Evolutionary conservation across 1,140 invertebrate species (phyloP).

Genomic region (Atopsyche davidsoni): DNA sequence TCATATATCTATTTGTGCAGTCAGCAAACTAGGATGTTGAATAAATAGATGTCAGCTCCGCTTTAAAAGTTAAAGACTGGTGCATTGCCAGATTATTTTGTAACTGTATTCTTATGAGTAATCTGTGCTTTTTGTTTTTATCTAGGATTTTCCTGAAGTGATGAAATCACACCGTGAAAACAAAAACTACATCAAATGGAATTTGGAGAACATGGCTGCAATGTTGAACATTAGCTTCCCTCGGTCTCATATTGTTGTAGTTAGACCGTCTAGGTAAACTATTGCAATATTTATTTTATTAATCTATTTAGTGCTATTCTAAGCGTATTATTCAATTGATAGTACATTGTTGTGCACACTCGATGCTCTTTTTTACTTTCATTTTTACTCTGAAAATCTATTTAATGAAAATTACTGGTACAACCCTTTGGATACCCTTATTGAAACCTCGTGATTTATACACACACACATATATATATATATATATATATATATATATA

Average conservation of each 20-base stretch:
- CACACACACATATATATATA: too few relatives aligned
- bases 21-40: neutral
- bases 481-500: too few relatives aligned
- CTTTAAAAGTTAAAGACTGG: neutral
- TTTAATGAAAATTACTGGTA: too few relatives aligned
- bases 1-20: neutral
- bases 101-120: neutral
- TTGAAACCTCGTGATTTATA: too few relatives aligned
- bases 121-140: slow-evolving; percentile 3
- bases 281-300: too few relatives aligned
- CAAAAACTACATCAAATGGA: slow-evolving; percentile 67
- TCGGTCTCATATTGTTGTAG: slow-evolving; percentile 62
- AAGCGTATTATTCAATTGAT: too few relatives aligned
- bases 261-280: slow-evolving; percentile 73
- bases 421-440: too few relatives aligned
- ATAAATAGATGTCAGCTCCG: neutral
- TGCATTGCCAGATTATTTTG: neutral
- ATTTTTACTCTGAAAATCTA: too few relatives aligned
- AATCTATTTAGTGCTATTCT: too few relatives aligned
- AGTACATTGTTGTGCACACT: too few relatives aligned
- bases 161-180: slow-evolving; percentile 72
- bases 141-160: slow-evolving; percentile 70
- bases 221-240: slow-evolving; percentile 64
- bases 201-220: slow-evolving; percentile 65
- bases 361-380: too few relatives aligned